Base-by-base conservation (phyloP, 2,888 invertebrate genomes). In the Agriopis leucophaearia region DNA sequence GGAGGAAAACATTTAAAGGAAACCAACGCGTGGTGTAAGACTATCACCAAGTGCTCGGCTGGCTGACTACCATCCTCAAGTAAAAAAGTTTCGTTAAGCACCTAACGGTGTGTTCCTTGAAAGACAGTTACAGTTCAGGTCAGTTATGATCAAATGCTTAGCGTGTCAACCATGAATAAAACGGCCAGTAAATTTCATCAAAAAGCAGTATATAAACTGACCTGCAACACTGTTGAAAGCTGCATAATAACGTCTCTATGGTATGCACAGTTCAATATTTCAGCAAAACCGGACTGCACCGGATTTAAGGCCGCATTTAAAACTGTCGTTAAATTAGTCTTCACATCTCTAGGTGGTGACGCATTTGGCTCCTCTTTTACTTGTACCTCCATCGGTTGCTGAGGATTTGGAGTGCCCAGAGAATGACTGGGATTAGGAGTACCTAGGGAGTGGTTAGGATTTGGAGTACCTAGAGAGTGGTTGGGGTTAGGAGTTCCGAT, bases 211-310 rank as follows among this genome's bases (percentile, higher is more conserved):
- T 51, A 2, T 16, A 52, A 9, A 73, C 72, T 73, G 74, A 97
- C 96, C 94, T 97, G 97, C 52, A 98, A 91, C 78, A 98, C 96
- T 2, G 97, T 96, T 70, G 97, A 96, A 54, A 99, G 90, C 74
- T 96, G 96, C 61, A 98, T 95, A 56, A 98, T 95, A 50, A 99
- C 96, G 84, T 98, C 97, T 70, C 97, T 95, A 88, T 99, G 99
- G 86, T 98, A 98, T 0, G 97, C 96, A 85, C 99, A 99, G 81
- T 95, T 96, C 76, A 97, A 94, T 81, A 97, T 97, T 86, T 99
- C 99, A 55, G 96, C 95, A 72, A 98, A 95, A 3, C 96, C 96
- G 51, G 95, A 93, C 75, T 96, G 96, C 12, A 97, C 92, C 4
- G 96, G 96, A 88, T 95, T 96, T 60, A 93, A 73, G 0, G 93